Conservation (phyloP, 1,140 invertebrate genomes). For the Andrena cerasifolii region DNA sequence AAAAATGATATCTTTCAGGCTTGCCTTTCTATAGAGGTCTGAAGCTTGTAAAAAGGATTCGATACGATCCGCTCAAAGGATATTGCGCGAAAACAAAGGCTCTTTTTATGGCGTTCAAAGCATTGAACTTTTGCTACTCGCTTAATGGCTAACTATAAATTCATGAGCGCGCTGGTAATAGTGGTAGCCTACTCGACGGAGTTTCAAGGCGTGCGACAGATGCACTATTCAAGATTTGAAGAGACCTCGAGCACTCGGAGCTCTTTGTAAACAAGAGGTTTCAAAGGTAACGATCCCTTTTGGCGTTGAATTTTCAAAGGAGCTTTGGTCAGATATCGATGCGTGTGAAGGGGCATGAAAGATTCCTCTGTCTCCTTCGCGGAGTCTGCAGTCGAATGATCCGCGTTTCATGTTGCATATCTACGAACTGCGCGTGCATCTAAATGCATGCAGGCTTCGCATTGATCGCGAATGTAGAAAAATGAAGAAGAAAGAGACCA, state of each 20-base stretch:
- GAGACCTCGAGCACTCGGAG: constrained; percentile 29
- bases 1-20: too few species aligned
- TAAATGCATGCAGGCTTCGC: too few species aligned
- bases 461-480: too few species aligned
- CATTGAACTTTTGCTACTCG: constrained; percentile 32
- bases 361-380: too few species aligned
- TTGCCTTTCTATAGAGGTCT: not conserved
- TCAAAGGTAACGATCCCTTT: constrained; percentile 45
- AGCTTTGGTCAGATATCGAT: constrained; percentile 36
- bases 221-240: constrained; percentile 35
- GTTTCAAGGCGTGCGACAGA: constrained; percentile 24
- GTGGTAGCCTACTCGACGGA: not conserved
- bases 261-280: constrained; percentile 24
- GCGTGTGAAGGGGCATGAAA: not conserved
- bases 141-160: constrained; percentile 46
- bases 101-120: constrained; percentile 3
- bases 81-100: not conserved
- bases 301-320: constrained; percentile 24
- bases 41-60: not conserved
- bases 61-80: constrained; percentile 9
- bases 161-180: constrained; percentile 28
- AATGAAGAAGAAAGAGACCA: too few species aligned
- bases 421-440: too few species aligned
- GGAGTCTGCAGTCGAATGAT: too few species aligned
- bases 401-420: too few species aligned